A percentile compares a stretch with the other conserved stretches of the same genome.
These are phyloP conservation scores for Agrilus planipennis DNA, from an alignment of 1,140 invertebrate species.

Conservation along the genomic window DNA sequence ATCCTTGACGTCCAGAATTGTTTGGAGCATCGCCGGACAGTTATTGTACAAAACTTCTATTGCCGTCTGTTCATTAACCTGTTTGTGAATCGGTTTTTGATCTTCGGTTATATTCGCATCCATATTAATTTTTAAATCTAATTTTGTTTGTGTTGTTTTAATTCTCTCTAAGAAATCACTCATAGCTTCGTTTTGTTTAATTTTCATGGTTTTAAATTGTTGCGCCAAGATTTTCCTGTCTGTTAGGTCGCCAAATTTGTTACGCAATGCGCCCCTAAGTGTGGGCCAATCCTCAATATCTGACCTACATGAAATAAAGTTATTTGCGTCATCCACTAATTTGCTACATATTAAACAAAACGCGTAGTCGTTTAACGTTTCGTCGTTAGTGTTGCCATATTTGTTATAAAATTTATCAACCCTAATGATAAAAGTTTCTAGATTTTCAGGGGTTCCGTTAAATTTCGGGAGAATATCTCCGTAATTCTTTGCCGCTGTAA, in stretches of 20 bases:
- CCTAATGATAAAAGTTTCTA: slow-evolving; percentile 5
- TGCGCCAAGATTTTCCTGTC: slow-evolving; percentile 2
- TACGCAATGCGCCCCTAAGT: background rate
- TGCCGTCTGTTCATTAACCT: slow-evolving; percentile 1
- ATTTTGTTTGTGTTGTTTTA: background rate
- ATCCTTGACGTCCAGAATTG: background rate
- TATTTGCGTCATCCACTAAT: slow-evolving; percentile 1
- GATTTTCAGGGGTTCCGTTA: background rate
- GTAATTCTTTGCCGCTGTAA: slow-evolving; percentile 1
- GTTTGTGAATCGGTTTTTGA: background rate
- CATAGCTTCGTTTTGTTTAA: background rate
- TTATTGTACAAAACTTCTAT: slow-evolving; percentile 2
- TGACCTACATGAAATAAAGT: slow-evolving; percentile 3
- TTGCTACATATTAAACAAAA: slow-evolving; percentile 5
- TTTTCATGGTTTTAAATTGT: slow-evolving; percentile 1
- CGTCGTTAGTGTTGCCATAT: slow-evolving; percentile 1
- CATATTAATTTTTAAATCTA: slow-evolving; percentile 1
- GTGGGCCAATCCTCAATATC: background rate
- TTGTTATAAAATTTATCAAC: slow-evolving; percentile 4
- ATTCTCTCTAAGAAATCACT: slow-evolving; percentile 4
- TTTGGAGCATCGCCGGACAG: background rate
- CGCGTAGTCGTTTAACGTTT: slow-evolving; percentile 2
- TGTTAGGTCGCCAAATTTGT: slow-evolving; percentile 1
- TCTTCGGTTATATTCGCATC: background rate
- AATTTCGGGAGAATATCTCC: slow-evolving; percentile 5